Conservation (phyloP, 2,797 vertebrate genomes). For the Cuniculus paca region DNA sequence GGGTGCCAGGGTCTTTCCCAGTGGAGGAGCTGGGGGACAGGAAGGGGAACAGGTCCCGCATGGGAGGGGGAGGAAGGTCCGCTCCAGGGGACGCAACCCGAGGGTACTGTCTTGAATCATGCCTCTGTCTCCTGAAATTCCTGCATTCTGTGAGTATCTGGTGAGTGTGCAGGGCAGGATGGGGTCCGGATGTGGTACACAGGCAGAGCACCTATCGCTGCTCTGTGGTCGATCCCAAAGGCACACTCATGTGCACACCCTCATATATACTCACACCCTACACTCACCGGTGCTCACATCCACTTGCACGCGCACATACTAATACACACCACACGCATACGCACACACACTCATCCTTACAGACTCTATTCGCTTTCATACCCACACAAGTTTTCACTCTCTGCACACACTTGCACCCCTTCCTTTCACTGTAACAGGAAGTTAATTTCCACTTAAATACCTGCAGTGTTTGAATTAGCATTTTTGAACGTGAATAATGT, state of each 20-base stretch:
- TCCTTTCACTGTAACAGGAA: background rate
- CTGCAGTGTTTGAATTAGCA: background rate
- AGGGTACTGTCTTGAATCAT: background rate
- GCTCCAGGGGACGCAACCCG: no score
- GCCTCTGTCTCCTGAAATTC: background rate
- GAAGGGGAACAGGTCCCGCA: background rate
- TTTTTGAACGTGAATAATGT: background rate
- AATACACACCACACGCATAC: background rate
- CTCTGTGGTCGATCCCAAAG: background rate
- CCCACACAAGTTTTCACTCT: background rate
- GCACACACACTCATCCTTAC: no score
- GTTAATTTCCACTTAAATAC: slow-evolving; percentile 9
- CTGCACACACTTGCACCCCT: background rate
- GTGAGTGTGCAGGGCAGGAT: no score
- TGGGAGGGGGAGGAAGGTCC: background rate
- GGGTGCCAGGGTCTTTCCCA: background rate
- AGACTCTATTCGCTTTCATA: background rate
- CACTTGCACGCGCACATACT: background rate
- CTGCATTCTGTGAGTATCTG: background rate
- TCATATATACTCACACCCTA: background rate
- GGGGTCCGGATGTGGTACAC: background rate
- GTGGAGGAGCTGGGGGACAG: background rate
- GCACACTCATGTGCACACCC: background rate
- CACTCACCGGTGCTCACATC: background rate
- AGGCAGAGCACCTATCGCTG: background rate